Conservation (phyloP, 2,113 vertebrate species). For the Ammospiza nelsoni region DNA sequence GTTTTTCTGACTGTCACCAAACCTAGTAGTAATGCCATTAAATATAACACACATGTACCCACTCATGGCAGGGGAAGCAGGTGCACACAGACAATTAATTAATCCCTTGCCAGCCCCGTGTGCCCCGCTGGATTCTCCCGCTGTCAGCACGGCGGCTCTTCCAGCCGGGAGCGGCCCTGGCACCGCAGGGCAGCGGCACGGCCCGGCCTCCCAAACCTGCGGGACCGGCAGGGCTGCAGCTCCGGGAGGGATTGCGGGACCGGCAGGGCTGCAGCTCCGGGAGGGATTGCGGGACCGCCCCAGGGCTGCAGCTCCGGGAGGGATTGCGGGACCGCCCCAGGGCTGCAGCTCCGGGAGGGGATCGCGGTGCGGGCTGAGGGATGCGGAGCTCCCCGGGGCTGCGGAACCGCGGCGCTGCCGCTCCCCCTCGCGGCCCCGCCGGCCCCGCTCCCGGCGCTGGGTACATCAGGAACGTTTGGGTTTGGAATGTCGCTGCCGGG, state of each 20-base stretch:
- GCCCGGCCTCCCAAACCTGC: fast-evolving
- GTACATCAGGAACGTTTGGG: too few relatives aligned
- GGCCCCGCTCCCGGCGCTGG: too few relatives aligned
- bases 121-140: fast-evolving
- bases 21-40: neutral
- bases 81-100: fast-evolving
- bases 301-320: neutral
- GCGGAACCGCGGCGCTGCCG: too few relatives aligned
- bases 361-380: too few relatives aligned
- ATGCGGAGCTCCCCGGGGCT: too few relatives aligned
- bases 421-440: too few relatives aligned
- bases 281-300: neutral
- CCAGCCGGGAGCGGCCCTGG: neutral
- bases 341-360: neutral
- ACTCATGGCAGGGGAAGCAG: neutral
- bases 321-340: too few relatives aligned
- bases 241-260: too few relatives aligned
- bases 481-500: too few relatives aligned
- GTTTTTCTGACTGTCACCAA: fast-evolving
- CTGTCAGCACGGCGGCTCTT: fast-evolving
- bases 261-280: fast-evolving
- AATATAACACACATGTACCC: fast-evolving
- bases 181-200: neutral
- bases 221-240: too few relatives aligned
- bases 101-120: neutral